Base-by-base conservation (phyloP, 2,113 vertebrate species). In the Ictalurus furcatus region DNA sequence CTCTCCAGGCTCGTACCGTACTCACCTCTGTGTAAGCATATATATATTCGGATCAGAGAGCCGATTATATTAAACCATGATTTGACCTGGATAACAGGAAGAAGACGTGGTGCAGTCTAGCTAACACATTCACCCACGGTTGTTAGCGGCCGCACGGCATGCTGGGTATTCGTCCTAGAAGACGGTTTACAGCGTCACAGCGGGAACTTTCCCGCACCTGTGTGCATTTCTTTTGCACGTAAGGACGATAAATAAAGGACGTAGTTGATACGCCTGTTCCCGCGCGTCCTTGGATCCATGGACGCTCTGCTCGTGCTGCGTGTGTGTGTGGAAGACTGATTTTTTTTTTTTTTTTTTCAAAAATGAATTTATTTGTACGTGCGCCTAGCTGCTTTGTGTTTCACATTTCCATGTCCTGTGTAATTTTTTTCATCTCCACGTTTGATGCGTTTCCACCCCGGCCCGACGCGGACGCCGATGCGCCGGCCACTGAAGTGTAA, bases 51-150 rank as follows among this genome's bases (percentile, higher is more conserved):
- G 84, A 84, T 90, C 89, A 90, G 40, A 87, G 83, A 71, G 88
- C n/a, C 84, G 86, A 88, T 88, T 90, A 86, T 84, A 90, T 85
- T 30, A 82, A 87, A 88, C 65, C 81, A 40, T 21, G 37, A 89
- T 90, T 85, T 91, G 87, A 90, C 91, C 90, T 83, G 65, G 44
- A 86, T 92, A 85, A 67, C 58, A 23, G 37, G 16, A 40, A 73
- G 73, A 83, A 59, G 61, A n/a, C 76, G 58, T 16, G 37, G n/a
- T 25, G 37, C 54, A 11, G 44, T 48, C 54, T 69, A 78, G 78
- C 21, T 69, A 81, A 79, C 78, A 34, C 79, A 1, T n/a, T 86
- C 69, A 63, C 52, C 78, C 63, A 30, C 19, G 25, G 89, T 89
- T 84, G 88, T 92, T 91, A 91, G 80, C 11, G 19, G 85, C n/a